Evolutionary conservation across 2,113 vertebrate genomes (phyloP).

Genomic region (Cricetomys ansorgei): DNA sequence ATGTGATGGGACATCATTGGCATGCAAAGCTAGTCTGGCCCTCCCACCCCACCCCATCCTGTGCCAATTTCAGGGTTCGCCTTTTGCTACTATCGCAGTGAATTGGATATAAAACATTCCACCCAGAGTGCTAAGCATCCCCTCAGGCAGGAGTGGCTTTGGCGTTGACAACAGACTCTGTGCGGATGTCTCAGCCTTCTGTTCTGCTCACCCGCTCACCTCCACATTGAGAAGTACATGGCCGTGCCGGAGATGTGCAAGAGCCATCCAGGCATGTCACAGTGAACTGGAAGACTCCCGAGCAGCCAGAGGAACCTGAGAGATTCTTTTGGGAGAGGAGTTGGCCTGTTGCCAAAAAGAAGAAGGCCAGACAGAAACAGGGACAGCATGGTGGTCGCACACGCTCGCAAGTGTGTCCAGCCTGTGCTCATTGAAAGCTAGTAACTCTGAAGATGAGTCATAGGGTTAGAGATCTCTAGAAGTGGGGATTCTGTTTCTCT

Average conservation of each 20-base stretch:
- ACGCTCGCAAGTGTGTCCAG: fast-evolving
- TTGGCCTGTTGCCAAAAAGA: background rate
- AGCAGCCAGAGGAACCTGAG: background rate
- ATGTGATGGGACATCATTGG: background rate
- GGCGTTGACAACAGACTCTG: fast-evolving
- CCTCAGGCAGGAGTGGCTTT: background rate
- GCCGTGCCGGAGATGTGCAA: background rate
- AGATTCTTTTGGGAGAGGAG: background rate
- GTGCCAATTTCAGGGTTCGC: background rate
- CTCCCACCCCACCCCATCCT: background rate
- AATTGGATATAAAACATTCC: background rate
- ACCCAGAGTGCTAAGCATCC: background rate
- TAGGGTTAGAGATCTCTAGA: background rate
- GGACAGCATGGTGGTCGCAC: too few species aligned
- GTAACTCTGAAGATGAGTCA: background rate
- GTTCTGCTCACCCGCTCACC: background rate
- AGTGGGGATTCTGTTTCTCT: background rate
- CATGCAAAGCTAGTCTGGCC: background rate
- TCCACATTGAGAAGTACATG: background rate
- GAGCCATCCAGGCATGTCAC: fast-evolving
- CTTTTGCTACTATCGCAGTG: background rate
- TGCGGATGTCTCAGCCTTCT: background rate
- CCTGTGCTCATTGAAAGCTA: background rate
- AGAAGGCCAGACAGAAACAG: background rate
- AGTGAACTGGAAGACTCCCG: background rate